A percentile compares a stretch with the other conserved stretches of the same genome.
Evolutionary conservation across 2,797 vertebrate species (phyloP).

Genomic region (Urocyon cinereoargenteus): DNA sequence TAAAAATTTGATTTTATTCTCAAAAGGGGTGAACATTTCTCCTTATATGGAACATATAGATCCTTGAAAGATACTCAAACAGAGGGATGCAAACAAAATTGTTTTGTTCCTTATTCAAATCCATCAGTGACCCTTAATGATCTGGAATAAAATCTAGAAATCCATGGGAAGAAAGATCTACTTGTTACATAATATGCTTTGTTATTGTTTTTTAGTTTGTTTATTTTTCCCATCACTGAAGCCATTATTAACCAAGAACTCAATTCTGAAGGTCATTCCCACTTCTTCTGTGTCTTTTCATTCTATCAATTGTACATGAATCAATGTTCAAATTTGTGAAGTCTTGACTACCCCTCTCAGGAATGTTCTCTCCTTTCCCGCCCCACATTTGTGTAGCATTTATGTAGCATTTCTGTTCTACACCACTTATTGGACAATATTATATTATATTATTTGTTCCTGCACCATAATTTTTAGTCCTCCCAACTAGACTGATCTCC

Average conservation of each 20-base stretch:
- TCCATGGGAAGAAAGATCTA: neutral
- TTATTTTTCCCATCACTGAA: neutral
- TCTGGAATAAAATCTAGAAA: neutral
- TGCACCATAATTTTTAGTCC: neutral
- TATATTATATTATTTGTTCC: neutral
- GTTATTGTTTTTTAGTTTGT: neutral
- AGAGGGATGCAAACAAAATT: neutral
- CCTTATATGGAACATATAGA: neutral
- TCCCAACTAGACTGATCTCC: neutral
- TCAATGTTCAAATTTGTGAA: neutral
- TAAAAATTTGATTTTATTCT: neutral
- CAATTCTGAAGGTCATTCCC: neutral
- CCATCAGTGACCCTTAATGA: neutral
- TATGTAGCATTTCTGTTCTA: neutral
- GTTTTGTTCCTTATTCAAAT: neutral
- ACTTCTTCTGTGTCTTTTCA: neutral
- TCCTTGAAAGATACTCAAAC: neutral
- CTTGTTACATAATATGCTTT: neutral
- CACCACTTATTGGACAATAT: neutral
- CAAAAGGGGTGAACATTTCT: neutral
- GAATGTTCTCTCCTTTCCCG: neutral
- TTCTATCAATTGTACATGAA: neutral
- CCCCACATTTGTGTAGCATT: neutral
- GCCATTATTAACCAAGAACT: neutral
- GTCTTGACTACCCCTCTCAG: neutral